phyloP scores from a whole-genome alignment of 1,140 invertebrate genomes.

The Charaxes varanes region DNA sequence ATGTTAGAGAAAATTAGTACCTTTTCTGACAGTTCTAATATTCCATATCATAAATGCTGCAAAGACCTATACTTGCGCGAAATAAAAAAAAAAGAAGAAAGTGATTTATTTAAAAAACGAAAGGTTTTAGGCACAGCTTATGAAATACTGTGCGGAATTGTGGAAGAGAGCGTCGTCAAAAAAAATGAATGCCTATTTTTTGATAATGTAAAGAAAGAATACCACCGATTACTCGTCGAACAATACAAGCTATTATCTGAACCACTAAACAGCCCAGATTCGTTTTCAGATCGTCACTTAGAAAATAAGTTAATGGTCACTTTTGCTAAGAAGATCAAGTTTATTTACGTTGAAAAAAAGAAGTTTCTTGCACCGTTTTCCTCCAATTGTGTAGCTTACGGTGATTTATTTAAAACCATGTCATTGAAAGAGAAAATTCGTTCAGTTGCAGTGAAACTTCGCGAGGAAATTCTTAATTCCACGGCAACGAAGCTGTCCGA shows the following conservation, averaged over 20 bases:
- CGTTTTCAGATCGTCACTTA: slow-evolving; percentile 6
- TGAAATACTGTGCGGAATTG: no score
- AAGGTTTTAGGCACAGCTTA: no score
- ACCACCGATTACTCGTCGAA: slow-evolving; percentile 1
- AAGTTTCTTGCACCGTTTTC: slow-evolving; percentile 6
- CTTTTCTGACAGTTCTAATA: no score
- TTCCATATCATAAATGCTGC: no score
- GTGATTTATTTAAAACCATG: slow-evolving; percentile 7
- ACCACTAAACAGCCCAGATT: no score
- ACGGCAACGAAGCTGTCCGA: slow-evolving; percentile 6
- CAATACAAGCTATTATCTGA: slow-evolving; percentile 3
- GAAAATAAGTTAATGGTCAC: slow-evolving; percentile 5
- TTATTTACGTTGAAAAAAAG: slow-evolving; percentile 9
- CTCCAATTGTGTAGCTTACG: slow-evolving; percentile 1
- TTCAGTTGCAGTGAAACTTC: no score
- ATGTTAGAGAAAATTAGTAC: no score
- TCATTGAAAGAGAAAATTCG: slow-evolving; percentile 2
- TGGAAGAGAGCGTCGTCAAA: slow-evolving; percentile 5
- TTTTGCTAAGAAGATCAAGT: slow-evolving; percentile 3
- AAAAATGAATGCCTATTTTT: slow-evolving; percentile 6
- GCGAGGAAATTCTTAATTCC: slow-evolving; percentile 5
- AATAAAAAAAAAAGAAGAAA: no score
- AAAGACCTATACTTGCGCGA: no score
- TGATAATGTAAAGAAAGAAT: slow-evolving; percentile 7
- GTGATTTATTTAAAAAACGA: no score